Base-by-base conservation (phyloP, 2,797 vertebrate species). In the Gallinago stenura region DNA sequence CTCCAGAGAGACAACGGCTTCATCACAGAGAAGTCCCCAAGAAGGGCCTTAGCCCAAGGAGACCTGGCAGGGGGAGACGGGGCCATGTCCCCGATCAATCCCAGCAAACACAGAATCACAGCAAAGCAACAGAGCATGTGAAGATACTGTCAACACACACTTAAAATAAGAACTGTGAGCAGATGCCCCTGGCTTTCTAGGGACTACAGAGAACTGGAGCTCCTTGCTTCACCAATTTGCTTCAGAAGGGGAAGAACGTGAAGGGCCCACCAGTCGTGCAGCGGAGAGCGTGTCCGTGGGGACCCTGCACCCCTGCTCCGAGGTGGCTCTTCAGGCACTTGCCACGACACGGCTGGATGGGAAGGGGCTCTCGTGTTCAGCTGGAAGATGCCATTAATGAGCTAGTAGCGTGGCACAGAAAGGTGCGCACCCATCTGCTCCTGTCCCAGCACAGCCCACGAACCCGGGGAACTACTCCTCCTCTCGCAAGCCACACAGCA, bases 211-310 rank as follows among this genome's bases (percentile, higher is more conserved):
- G 54, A 85, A 70, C 54, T 83, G 58, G 1, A 53, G 56, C 20
- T 81, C 64, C 65, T 43, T 28, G 31, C 58, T 22, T 15, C 75
- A 61, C 37, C 26, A 41, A 30, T 26, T 66, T 51, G 39, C 62
- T 37, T 54, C 65, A 69, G 39, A 48, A 86, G 30, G 0, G 2
- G 46, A 28, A 39, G 45, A 33, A 43, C 3, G 12, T 20, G 51
- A 43, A 75, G 51, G 56, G 43, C 22, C 24, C 1, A 2, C 9
- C 2, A 10, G 54, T n/a, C 43, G n/a, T 12, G 1, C 21, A 21
- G 54, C 2, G 0, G 28, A 51, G 28, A 37, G 24, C 4, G 2
- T 0, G 24, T 39, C 56, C 43, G 5, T 8, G 0, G 12, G 45
- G 60, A 31, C 3, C 21, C 69, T 20, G 48, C n/a, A 79, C 24